These are phyloP conservation scores for Paracanthobrama guichenoti DNA, from an alignment of 2,113 vertebrate genomes.

Conservation along the genomic window DNA sequence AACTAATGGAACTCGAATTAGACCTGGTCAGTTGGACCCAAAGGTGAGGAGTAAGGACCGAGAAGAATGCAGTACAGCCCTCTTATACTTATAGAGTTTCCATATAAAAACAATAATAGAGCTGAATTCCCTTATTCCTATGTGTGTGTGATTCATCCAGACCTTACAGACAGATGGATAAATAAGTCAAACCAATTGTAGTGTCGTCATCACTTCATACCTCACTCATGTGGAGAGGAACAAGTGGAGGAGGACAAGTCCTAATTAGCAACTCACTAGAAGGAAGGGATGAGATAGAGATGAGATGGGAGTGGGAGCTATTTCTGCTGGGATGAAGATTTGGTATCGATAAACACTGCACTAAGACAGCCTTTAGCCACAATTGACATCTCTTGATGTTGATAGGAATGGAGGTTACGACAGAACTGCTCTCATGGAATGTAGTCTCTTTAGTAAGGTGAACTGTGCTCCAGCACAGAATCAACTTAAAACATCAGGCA, in stretches of 20 bases:
- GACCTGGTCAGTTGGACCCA: slow-evolving; percentile 72
- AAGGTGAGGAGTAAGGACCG: slow-evolving; percentile 72
- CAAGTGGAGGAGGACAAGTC: slow-evolving; percentile 50
- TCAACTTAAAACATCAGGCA: neutral
- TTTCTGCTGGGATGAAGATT: slow-evolving; percentile 56
- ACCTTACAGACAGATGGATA: slow-evolving; percentile 38
- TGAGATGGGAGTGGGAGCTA: slow-evolving; percentile 45
- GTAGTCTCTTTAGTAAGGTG: slow-evolving; percentile 4
- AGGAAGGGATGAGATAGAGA: slow-evolving; percentile 20
- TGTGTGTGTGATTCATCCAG: slow-evolving; percentile 22
- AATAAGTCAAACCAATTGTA: slow-evolving; percentile 27
- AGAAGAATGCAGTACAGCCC: no score
- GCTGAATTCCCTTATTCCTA: neutral
- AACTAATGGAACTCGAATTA: slow-evolving; percentile 67
- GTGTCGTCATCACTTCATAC: slow-evolving; percentile 23
- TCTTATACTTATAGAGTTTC: neutral
- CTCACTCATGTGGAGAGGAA: slow-evolving; percentile 20
- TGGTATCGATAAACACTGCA: slow-evolving; percentile 65
- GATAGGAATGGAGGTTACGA: slow-evolving; percentile 51
- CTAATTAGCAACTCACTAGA: slow-evolving; percentile 56
- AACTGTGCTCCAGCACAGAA: slow-evolving; percentile 25
- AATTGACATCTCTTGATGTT: slow-evolving; percentile 62
- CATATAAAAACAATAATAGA: neutral
- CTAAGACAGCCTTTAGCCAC: slow-evolving; percentile 67
- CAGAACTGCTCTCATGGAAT: neutral